These are phyloP conservation scores for Agelastica alni DNA, from an alignment of 2,888 invertebrate species.

Conservation along the genomic window DNA sequence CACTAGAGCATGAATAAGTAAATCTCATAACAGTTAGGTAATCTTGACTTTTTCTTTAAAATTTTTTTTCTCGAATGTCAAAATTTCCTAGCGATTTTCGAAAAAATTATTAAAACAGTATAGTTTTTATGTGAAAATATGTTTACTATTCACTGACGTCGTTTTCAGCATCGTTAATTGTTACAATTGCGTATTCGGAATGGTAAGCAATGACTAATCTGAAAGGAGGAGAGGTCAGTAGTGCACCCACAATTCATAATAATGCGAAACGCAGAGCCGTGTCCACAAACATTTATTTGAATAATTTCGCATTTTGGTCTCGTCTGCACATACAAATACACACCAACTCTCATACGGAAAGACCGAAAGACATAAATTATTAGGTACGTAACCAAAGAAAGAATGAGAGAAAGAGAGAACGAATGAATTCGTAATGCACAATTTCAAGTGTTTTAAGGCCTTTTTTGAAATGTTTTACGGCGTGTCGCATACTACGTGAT, in stretches of 20 bases:
- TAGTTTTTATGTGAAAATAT: too few relatives aligned
- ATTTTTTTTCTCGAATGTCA: too few relatives aligned
- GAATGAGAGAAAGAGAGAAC: too few relatives aligned
- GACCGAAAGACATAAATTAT: slow-evolving; percentile 26
- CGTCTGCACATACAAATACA: slow-evolving; percentile 25
- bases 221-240: slow-evolving; percentile 34
- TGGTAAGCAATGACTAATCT: slow-evolving; percentile 26
- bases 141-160: too few relatives aligned
- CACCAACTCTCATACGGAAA: slow-evolving; percentile 17
- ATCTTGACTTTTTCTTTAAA: too few relatives aligned
- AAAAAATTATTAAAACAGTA: too few relatives aligned
- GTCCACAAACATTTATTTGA: slow-evolving; percentile 34
- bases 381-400: slow-evolving; percentile 19
- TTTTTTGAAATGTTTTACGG: slow-evolving; percentile 27
- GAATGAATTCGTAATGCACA: slow-evolving; percentile 29
- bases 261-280: slow-evolving; percentile 41
- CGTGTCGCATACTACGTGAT: slow-evolving; percentile 25
- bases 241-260: slow-evolving; percentile 42
- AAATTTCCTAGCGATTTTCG: too few relatives aligned
- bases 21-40: too few relatives aligned
- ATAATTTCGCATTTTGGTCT: slow-evolving; percentile 40
- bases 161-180: too few relatives aligned
- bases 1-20: too few relatives aligned
- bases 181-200: background rate
- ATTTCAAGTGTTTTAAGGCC: slow-evolving; percentile 26